Evolutionary conservation across 2,888 invertebrate species (phyloP).

Genomic region (Nezara viridula): DNA sequence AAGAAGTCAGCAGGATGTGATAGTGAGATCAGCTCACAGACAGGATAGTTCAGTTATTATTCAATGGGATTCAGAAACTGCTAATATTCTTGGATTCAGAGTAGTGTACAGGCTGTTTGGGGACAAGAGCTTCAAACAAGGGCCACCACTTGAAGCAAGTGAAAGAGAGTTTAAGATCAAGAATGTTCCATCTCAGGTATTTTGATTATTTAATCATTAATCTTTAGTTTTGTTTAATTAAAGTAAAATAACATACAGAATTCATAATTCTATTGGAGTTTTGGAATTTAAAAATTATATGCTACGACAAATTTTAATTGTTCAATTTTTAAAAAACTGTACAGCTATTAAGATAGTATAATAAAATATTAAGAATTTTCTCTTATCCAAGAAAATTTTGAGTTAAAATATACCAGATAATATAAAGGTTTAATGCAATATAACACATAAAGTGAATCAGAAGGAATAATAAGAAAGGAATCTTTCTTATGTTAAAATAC

Average conservation of each 20-base stretch:
- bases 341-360: no score
- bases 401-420: no score
- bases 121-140: slow-evolving; percentile 90
- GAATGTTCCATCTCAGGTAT: slow-evolving; percentile 89
- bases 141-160: slow-evolving; percentile 89
- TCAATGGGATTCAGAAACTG: slow-evolving; percentile 91
- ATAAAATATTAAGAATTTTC: no score
- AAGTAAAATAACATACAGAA: neutral
- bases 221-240: neutral
- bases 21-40: slow-evolving; percentile 86
- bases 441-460: neutral
- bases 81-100: slow-evolving; percentile 89
- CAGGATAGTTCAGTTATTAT: slow-evolving; percentile 91
- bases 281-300: neutral
- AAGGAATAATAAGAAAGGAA: neutral
- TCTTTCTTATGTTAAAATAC: neutral
- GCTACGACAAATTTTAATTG: no score
- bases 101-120: slow-evolving; percentile 92
- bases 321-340: no score
- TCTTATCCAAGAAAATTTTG: no score
- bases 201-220: slow-evolving; percentile 57
- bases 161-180: slow-evolving; percentile 93
- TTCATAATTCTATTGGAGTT: neutral
- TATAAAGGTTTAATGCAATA: no score
- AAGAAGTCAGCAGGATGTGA: slow-evolving; percentile 71